Base-by-base conservation (phyloP, 2,888 invertebrate species). In the Oegoconia quadripuncta region DNA sequence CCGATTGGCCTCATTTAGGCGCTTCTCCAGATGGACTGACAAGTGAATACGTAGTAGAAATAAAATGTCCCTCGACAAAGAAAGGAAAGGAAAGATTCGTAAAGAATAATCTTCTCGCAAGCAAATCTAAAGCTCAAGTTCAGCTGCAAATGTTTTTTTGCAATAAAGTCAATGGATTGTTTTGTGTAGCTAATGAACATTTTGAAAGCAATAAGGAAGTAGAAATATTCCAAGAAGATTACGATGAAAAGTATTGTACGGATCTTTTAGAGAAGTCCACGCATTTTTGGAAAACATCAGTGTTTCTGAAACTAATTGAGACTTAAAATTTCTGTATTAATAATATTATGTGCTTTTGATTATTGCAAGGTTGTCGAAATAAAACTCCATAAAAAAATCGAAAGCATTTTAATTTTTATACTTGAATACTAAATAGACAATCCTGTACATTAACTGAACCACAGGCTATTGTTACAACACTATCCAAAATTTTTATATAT, bases 161-260 rank as follows among this genome's bases (percentile, higher is more conserved):
- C n/a, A 34, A 40, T 12, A 40, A 31, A 37, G 13, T 23, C 1
- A 43, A 46, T 15, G 25, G 38, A 7, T 26, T 44, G 3, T 55
- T 52, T 42, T 49, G 52, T 41, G 42, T 55, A 8, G 54, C 50
- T 28, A n/a, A 44, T 33, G 23, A 13, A 18, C 26, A 46, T 33
- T 55, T 41, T 44, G 40, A 44, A 29, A 20, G 11, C 11, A 37
- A 16, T 13, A 44, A 36, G 7, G 38, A 39, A 12, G 37, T 42
- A 7, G 32, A 42, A 4, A 34, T 37, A 33, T 27, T 40, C n/a
- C 33, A 41, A 41, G 43, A 12, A 23, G 17, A 36, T 28, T 43
- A 40, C 38, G 41, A 50, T 41, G 11, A 43, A 35, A 32, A 37
- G 3, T n/a, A n/a, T n/a, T n/a, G n/a, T n/a, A n/a, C n/a, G n/a